phyloP scores from a whole-genome alignment of 2,797 vertebrate species.

The Amphiprion clarkii region DNA sequence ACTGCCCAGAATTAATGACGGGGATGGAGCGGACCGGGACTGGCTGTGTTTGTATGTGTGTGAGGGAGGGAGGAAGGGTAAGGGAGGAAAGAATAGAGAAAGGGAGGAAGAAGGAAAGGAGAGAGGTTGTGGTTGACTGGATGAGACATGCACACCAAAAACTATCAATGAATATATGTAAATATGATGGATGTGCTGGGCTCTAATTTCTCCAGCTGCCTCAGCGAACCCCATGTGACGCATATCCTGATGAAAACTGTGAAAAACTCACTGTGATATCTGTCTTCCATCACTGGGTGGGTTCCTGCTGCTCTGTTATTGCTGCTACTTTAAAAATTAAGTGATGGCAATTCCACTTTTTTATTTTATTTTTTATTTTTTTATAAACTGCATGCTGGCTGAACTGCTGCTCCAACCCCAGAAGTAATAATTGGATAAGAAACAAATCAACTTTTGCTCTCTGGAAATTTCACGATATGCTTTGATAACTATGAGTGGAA shows the following conservation, averaged over 20 bases:
- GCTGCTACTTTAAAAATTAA: conserved; percentile 60
- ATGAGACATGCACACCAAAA: conserved; percentile 63
- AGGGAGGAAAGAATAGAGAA: conserved; percentile 15
- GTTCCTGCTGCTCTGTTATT: conserved; percentile 60
- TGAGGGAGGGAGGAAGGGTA: conserved; percentile 1
- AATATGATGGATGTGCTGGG: conserved; percentile 78
- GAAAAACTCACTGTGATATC: conserved; percentile 55
- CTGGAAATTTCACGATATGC: conserved; percentile 4
- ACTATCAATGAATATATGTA: conserved; percentile 75
- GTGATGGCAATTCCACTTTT: conserved; percentile 41
- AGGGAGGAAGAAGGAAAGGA: background rate
- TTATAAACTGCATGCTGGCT: conserved; percentile 30
- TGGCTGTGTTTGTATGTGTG: conserved; percentile 22
- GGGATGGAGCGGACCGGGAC: conserved; percentile 1
- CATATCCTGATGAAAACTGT: conserved; percentile 70
- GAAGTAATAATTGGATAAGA: conserved; percentile 27
- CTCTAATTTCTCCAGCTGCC: conserved; percentile 75
- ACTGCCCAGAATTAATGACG: conserved; percentile 77
- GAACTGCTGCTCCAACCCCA: conserved; percentile 43
- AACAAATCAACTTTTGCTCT: conserved; percentile 36
- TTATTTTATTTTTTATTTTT: conserved; percentile 12
- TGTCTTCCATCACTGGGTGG: conserved; percentile 52
- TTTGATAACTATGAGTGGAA: conserved; percentile 33
- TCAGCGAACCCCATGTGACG: conserved; percentile 68
- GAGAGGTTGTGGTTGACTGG: conserved; percentile 58